These are phyloP conservation scores for Ciconia stormi DNA, from an alignment of 2,113 vertebrate genomes.

Conservation along the genomic window DNA sequence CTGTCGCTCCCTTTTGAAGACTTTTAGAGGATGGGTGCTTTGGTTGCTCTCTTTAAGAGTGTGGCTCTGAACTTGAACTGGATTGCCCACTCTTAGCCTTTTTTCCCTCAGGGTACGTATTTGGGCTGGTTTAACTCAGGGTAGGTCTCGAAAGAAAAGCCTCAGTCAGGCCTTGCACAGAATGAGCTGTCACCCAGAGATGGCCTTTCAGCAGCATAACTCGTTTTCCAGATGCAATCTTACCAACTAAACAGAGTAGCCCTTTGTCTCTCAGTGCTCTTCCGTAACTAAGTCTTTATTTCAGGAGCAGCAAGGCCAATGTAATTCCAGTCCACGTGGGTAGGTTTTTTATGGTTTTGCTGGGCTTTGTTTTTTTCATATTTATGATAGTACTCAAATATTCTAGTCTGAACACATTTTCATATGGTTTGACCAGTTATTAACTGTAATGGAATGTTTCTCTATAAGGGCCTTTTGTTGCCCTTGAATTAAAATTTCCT, in stretches of 20 bases:
- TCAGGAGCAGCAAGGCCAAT: background rate
- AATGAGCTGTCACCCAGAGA: background rate
- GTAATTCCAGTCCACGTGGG: fast-evolving
- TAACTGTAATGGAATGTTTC: background rate
- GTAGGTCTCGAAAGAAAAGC: background rate
- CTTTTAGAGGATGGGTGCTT: background rate
- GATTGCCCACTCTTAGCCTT: background rate
- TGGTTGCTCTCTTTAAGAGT: background rate
- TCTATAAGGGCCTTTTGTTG: background rate
- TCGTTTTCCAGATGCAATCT: fast-evolving
- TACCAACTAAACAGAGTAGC: background rate
- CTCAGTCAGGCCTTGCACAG: background rate
- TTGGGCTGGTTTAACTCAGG: background rate
- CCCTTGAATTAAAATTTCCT: background rate
- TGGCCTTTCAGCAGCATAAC: background rate
- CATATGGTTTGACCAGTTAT: background rate
- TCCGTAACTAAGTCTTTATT: background rate
- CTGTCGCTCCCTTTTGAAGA: background rate
- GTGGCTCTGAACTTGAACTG: background rate
- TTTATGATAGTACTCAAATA: background rate
- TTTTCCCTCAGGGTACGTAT: background rate
- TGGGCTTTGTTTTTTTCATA: background rate
- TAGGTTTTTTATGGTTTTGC: background rate
- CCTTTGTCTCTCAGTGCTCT: background rate
- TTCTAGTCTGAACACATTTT: background rate